Evolutionary conservation across 2,888 invertebrate species (phyloP).

Genomic region (Rhagophthalmus giganteus): DNA sequence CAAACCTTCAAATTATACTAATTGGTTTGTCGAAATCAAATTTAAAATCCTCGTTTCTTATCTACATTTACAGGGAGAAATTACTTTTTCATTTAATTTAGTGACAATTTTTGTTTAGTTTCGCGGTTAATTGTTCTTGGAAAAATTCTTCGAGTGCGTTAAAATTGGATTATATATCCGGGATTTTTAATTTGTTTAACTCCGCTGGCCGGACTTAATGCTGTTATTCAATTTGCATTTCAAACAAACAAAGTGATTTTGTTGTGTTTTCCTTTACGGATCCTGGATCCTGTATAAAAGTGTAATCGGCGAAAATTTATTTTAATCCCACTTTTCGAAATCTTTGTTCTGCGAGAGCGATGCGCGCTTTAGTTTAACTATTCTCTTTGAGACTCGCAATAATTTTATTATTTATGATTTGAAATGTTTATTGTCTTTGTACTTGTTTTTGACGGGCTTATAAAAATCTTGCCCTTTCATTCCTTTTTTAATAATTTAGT

Average conservation of each 20-base stretch:
- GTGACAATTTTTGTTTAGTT: background rate
- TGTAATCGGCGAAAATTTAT: constrained; percentile 17
- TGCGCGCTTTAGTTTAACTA: constrained; percentile 16
- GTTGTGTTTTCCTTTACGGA: constrained; percentile 15
- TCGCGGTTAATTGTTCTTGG: constrained; percentile 6
- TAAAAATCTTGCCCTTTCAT: constrained; percentile 20
- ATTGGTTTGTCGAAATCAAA: background rate
- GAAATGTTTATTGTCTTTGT: constrained; percentile 28
- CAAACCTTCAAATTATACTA: constrained; percentile 2
- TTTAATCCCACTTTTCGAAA: constrained; percentile 15
- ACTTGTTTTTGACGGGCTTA: constrained; percentile 22
- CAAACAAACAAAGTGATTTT: constrained; percentile 30
- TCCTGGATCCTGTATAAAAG: constrained; percentile 4
- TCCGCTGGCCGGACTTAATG: constrained; percentile 25
- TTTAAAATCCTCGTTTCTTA: background rate
- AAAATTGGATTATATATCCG: constrained; percentile 14
- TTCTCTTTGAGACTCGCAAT: constrained; percentile 22
- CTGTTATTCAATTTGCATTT: constrained; percentile 32
- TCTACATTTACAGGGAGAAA: background rate
- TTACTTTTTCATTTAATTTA: constrained; percentile 2
- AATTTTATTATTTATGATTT: constrained; percentile 27
- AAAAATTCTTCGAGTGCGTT: constrained; percentile 15
- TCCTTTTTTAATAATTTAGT: constrained; percentile 26
- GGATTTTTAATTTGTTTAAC: constrained; percentile 31
- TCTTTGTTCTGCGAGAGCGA: constrained; percentile 10